A percentile compares a stretch with the other conserved stretches of the same genome.
Conservation (phyloP, 2,797 vertebrate genomes). For the Lagocephalus sceleratus region DNA sequence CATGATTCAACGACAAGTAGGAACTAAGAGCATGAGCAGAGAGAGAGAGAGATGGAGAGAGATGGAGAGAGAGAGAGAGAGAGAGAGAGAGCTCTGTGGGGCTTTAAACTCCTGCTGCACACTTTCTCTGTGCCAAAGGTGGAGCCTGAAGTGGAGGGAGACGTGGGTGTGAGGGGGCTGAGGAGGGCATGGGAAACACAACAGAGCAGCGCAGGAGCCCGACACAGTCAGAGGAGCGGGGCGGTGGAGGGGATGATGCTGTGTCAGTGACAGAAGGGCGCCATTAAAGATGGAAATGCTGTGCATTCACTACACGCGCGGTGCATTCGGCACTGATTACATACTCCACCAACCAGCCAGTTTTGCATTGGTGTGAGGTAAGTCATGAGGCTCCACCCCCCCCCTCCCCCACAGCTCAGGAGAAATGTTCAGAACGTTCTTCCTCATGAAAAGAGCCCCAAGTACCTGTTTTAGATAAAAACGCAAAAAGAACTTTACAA, state of each 20-base stretch:
- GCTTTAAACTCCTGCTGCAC: conserved; percentile 10
- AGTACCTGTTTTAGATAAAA: conserved; percentile 27
- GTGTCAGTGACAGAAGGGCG: conserved; percentile 46
- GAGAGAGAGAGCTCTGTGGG: conserved; percentile 3
- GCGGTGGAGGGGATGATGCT: conserved; percentile 14
- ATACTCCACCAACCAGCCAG: conserved; percentile 39
- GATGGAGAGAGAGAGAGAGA: background rate
- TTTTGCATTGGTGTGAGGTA: conserved; percentile 29
- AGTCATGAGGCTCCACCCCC: conserved; percentile 19
- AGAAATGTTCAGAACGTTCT: conserved; percentile 43
- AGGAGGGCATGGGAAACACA: conserved; percentile 53
- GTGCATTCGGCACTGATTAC: conserved; percentile 27
- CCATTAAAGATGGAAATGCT: conserved; percentile 29
- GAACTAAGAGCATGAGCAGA: background rate
- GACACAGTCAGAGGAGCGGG: conserved; percentile 16
- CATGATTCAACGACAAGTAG: conserved; percentile 10
- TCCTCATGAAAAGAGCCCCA: conserved; percentile 38
- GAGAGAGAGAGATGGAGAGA: conserved; percentile 12
- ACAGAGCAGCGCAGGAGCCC: conserved; percentile 23
- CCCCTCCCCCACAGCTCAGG: conserved; percentile 36
- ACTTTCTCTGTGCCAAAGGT: conserved; percentile 31
- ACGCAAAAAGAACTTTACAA: conserved; percentile 36
- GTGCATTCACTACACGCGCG: conserved; percentile 31
- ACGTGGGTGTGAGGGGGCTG: conserved; percentile 52
- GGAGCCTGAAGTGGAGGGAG: conserved; percentile 38